Evolutionary conservation across 2,888 invertebrate species (phyloP).

Genomic region (Amblyjoppa fuscipennis): DNA sequence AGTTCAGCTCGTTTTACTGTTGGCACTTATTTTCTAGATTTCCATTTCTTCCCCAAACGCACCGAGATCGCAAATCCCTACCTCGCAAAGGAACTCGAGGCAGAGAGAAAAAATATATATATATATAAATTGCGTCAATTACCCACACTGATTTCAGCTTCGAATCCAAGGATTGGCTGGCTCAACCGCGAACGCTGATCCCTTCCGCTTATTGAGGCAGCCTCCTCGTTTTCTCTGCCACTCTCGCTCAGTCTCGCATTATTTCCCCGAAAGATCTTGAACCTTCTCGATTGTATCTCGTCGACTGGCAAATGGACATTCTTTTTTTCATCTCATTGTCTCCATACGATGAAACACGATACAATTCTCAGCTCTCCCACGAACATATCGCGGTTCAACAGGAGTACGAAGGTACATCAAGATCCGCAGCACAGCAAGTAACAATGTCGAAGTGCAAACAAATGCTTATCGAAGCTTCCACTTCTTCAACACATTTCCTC

Average conservation of each 20-base stretch:
- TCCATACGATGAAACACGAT: background rate
- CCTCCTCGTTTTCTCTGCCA: constrained; percentile 37
- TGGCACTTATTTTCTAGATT: background rate
- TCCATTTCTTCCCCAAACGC: background rate
- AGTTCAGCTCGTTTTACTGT: background rate
- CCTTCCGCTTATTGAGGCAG: constrained; percentile 80
- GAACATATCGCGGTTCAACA: background rate
- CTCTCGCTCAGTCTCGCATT: constrained; percentile 50
- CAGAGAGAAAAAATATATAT: constrained; percentile 74
- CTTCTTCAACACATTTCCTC: background rate
- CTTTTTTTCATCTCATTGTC: constrained; percentile 8
- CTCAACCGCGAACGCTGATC: constrained; percentile 81
- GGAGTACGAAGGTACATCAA: background rate
- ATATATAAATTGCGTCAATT: constrained; percentile 82
- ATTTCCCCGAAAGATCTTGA: constrained; percentile 67
- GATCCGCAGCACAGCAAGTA: background rate
- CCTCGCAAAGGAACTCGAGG: constrained; percentile 13
- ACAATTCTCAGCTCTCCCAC: background rate
- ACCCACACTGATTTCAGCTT: constrained; percentile 83
- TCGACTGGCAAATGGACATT: constrained; percentile 61
- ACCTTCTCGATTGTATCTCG: constrained; percentile 71
- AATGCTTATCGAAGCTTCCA: background rate
- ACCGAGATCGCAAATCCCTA: constrained; percentile 55
- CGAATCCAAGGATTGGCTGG: constrained; percentile 81
- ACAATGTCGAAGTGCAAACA: background rate